Percentiles rank a stretch among this genome's conserved stretches.
phyloP scores from a whole-genome alignment of 2,113 vertebrate species.

The Strix uralensis region DNA sequence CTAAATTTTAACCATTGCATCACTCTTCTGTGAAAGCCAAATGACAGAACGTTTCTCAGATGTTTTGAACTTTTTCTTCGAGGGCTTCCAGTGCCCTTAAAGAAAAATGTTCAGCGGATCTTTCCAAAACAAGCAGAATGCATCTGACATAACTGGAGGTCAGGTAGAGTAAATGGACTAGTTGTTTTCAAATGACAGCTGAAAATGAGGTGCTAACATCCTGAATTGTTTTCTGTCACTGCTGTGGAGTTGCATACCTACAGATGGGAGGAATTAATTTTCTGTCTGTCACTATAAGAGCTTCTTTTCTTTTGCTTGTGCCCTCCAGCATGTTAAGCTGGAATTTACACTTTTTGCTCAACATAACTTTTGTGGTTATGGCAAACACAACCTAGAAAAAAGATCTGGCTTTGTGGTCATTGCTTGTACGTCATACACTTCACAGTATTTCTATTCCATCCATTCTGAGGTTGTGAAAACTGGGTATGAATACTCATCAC shows the following conservation, averaged over 20 bases:
- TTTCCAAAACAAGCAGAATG: not conserved
- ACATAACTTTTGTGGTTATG: not conserved
- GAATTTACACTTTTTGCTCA: not conserved
- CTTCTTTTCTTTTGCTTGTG: not conserved
- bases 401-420: not conserved
- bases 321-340: not conserved
- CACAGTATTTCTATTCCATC: not conserved
- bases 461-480: not conserved
- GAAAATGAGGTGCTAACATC: slow-evolving; percentile 7
- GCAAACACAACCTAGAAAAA: not conserved
- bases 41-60: not conserved
- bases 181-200: not conserved
- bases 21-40: not conserved
- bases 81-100: not conserved
- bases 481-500: not conserved
- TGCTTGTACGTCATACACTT: not conserved
- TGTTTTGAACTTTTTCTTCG: not conserved
- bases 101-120: not conserved
- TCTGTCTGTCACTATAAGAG: not conserved
- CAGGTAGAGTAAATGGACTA: slow-evolving; percentile 17
- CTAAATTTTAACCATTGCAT: not conserved
- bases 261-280: not conserved
- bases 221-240: slow-evolving; percentile 1
- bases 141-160: not conserved
- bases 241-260: not conserved